Percentiles rank a stretch among this genome's conserved stretches.
Evolutionary conservation across 1,140 invertebrate species (phyloP).

Genomic region (Drosophila nannoptera): DNA sequence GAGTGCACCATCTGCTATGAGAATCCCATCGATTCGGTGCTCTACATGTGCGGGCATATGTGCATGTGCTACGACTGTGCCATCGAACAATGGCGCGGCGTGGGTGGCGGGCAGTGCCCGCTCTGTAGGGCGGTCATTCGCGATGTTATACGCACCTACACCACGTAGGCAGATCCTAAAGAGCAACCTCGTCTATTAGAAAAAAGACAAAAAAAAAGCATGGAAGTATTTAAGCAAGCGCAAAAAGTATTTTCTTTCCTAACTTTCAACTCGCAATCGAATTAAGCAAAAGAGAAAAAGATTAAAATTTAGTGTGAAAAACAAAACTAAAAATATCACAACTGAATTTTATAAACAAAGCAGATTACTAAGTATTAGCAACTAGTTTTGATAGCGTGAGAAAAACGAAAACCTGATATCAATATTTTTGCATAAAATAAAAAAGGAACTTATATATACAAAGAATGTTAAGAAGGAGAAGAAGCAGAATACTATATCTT

Average conservation of each 20-base stretch:
- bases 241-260: constrained; percentile 28
- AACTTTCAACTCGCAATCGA: constrained; percentile 60
- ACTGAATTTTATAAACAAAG: constrained; percentile 27
- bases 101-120: constrained; percentile 94
- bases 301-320: constrained; percentile 34
- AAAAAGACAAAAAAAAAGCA: neutral
- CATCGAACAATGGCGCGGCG: constrained; percentile 92
- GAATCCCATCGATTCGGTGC: constrained; percentile 92
- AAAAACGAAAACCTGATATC: constrained; percentile 27
- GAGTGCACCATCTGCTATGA: constrained; percentile 98
- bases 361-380: constrained; percentile 41
- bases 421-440: constrained; percentile 53
- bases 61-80: constrained; percentile 99
- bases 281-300: constrained; percentile 27
- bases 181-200: constrained; percentile 1
- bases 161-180: constrained; percentile 82
- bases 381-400: constrained; percentile 31
- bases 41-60: constrained; percentile 99
- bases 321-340: constrained; percentile 3
- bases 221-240: neutral
- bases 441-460: neutral
- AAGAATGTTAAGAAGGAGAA: constrained; percentile 14
- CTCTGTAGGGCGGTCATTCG: constrained; percentile 94
- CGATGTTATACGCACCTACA: constrained; percentile 97
- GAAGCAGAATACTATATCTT: constrained; percentile 24